phyloP scores from a whole-genome alignment of 2,888 invertebrate species.

The Unio delphinus region DNA sequence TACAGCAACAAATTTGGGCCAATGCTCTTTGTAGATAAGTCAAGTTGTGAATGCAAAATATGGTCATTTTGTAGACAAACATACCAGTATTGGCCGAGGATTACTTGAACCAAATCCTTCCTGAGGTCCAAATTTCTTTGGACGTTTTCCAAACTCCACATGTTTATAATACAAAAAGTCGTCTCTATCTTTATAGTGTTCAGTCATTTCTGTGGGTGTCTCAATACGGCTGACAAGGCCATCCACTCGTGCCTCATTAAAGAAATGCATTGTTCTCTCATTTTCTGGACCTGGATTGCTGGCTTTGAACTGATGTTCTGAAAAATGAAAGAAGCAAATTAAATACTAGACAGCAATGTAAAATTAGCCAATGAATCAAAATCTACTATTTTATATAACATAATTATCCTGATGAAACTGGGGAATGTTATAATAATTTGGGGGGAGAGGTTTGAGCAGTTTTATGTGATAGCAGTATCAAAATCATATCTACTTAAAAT shows the following conservation, averaged over 20 bases:
- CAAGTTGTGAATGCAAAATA: no score
- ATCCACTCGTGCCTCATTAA: conserved; percentile 79
- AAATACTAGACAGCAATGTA: no score
- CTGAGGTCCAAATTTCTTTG: conserved; percentile 70
- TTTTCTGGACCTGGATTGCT: conserved; percentile 68
- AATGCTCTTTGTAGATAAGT: no score
- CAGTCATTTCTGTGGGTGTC: conserved; percentile 68
- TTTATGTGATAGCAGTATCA: no score
- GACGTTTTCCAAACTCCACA: conserved; percentile 66
- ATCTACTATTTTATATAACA: no score
- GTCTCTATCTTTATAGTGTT: conserved; percentile 66
- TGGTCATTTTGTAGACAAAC: conserved; percentile 6
- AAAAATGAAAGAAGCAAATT: conserved; percentile 3
- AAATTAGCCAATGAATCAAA: no score
- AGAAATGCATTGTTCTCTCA: conserved; percentile 77
- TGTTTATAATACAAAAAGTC: conserved; percentile 69
- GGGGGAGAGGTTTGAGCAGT: no score
- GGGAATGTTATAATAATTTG: no score
- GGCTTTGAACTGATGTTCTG: conserved; percentile 68
- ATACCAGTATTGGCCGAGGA: conserved; percentile 62
- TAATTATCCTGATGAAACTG: no score
- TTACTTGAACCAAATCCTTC: conserved; percentile 50
- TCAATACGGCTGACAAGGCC: conserved; percentile 75
- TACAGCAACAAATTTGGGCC: no score
- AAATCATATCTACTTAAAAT: no score